Conservation (phyloP, 2,113 vertebrate species). For the Peromyscus californicus region DNA sequence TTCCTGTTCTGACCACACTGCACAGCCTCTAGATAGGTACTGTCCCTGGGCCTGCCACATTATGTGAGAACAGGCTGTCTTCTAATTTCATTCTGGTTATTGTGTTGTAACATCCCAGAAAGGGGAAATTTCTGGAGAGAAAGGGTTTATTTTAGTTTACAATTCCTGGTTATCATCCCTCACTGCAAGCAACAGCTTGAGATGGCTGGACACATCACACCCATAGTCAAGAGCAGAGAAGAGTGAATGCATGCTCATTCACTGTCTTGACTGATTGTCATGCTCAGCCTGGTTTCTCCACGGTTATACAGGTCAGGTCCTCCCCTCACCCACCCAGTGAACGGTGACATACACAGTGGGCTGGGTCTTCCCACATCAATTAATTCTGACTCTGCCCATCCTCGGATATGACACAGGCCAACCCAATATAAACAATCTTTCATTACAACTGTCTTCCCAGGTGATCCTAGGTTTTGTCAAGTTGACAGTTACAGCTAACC, state of each 20-base stretch:
- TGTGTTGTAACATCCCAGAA: background rate
- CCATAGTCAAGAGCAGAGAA: background rate
- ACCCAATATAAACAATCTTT: background rate
- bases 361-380: background rate
- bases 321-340: background rate
- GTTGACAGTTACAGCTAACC: background rate
- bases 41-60: background rate
- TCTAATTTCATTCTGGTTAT: background rate
- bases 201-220: background rate
- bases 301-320: background rate
- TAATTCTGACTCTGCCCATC: background rate
- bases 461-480: background rate
- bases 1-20: background rate
- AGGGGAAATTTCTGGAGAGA: background rate
- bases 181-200: background rate
- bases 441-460: background rate
- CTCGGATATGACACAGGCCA: background rate
- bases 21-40: rapidly evolving
- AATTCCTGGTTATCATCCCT: background rate
- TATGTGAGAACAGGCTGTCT: background rate
- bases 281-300: background rate
- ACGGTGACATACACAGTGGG: background rate
- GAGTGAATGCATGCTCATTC: background rate
- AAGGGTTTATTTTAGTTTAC: background rate
- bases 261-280: background rate